Conservation (phyloP, 2,888 invertebrate species). For the Sericinus montela region DNA sequence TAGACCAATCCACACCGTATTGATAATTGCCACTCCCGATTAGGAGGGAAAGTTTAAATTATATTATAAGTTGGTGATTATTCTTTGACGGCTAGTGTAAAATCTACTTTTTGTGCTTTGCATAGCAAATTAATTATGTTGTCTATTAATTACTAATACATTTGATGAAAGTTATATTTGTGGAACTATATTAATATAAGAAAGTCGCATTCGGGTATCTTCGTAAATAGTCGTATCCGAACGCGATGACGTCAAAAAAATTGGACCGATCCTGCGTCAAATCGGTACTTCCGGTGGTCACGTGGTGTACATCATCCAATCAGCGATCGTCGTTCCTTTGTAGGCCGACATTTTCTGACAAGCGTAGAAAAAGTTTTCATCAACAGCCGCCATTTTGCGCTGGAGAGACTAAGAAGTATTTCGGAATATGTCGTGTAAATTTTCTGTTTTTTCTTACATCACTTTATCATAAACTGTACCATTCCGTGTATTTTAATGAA, state of each 20-base stretch:
- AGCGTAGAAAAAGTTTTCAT: conserved; percentile 97
- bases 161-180: neutral
- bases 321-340: conserved; percentile 54
- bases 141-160: neutral
- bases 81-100: neutral
- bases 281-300: conserved; percentile 72
- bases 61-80: conserved; percentile 8
- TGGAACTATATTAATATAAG: neutral
- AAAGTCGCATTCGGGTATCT: conserved; percentile 42
- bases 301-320: conserved; percentile 71
- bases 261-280: conserved; percentile 68
- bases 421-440: conserved; percentile 86
- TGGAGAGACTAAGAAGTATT: conserved; percentile 88
- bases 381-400: conserved; percentile 97
- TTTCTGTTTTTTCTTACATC: conserved; percentile 81
- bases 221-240: conserved; percentile 54
- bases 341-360: conserved; percentile 88
- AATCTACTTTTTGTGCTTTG: neutral
- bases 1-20: conserved; percentile 71
- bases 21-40: conserved; percentile 72
- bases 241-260: conserved; percentile 71
- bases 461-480: conserved; percentile 76
- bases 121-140: neutral
- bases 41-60: conserved; percentile 63
- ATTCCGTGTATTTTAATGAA: conserved; percentile 81